Conservation (phyloP, 1,140 invertebrate genomes). For the Apis laboriosa region DNA sequence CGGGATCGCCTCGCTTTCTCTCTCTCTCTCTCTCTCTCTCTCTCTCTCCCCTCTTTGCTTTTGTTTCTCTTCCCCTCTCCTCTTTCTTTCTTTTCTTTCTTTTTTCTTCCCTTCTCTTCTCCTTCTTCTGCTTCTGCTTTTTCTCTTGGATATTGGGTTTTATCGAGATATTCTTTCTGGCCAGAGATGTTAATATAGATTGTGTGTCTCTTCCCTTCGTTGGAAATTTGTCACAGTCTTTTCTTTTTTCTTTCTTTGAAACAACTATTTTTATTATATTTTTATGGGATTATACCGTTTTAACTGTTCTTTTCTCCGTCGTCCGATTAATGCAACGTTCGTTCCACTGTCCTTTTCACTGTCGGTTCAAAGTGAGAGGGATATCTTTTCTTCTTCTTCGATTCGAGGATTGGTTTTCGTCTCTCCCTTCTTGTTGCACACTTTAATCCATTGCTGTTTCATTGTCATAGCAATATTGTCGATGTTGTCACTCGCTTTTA, state of each 20-base stretch:
- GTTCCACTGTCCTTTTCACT: not conserved
- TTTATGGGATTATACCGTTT: too few species aligned
- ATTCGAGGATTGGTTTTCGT: not conserved
- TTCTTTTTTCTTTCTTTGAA: not conserved
- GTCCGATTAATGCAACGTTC: not conserved
- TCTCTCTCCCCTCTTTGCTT: conserved; percentile 78
- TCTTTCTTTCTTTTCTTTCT: too few species aligned
- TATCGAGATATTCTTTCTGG: too few species aligned
- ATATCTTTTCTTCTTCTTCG: too few species aligned
- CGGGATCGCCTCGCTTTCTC: not conserved
- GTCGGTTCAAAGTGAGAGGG: not conserved
- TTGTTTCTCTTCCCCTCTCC: too few species aligned
- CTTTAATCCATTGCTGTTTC: not conserved
- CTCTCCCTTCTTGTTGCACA: not conserved
- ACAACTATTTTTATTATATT: too few species aligned
- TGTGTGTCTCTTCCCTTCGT: not conserved
- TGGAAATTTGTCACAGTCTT: not conserved
- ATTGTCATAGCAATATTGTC: not conserved
- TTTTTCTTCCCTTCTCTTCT: too few species aligned
- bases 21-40: conserved; percentile 82
- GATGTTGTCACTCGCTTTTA: not conserved
- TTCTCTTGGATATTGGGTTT: too few species aligned
- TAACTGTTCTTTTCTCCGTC: too few species aligned
- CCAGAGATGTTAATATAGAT: too few species aligned
- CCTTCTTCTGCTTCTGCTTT: too few species aligned